Conservation (phyloP, 2,888 invertebrate genomes). For the Lycia hirtaria region DNA sequence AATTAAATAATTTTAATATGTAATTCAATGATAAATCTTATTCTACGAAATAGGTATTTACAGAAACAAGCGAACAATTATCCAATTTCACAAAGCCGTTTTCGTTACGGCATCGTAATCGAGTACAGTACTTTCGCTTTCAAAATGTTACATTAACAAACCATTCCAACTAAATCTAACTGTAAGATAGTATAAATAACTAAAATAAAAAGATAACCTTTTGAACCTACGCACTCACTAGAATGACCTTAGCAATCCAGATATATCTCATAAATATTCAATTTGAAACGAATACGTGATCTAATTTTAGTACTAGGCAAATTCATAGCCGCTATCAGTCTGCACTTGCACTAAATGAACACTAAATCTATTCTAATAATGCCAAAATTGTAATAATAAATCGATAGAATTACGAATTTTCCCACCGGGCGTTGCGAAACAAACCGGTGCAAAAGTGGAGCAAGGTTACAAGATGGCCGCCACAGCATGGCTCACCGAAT, state of each 20-base stretch:
- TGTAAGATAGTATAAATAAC: neutral
- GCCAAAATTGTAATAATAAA: slow-evolving; percentile 52
- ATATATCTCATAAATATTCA: slow-evolving; percentile 21
- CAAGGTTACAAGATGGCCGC: slow-evolving; percentile 79
- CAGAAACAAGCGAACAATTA: neutral
- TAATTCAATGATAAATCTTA: no score
- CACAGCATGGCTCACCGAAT: slow-evolving; percentile 70
- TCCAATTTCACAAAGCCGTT: neutral
- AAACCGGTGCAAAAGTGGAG: slow-evolving; percentile 73
- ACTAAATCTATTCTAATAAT: slow-evolving; percentile 40
- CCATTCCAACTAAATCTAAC: neutral
- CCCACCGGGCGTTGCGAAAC: slow-evolving; percentile 75
- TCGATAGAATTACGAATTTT: slow-evolving; percentile 72
- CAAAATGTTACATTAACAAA: neutral
- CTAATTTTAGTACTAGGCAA: slow-evolving; percentile 22
- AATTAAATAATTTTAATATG: no score
- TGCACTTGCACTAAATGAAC: slow-evolving; percentile 7
- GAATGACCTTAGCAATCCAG: slow-evolving; percentile 17
- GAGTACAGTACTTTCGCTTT: neutral
- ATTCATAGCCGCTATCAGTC: slow-evolving; percentile 6
- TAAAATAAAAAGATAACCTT: neutral
- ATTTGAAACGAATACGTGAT: slow-evolving; percentile 16
- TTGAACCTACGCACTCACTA: slow-evolving; percentile 5
- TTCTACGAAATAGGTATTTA: neutral
- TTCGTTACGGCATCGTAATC: neutral